A percentile compares a stretch with the other conserved stretches of the same genome.
phyloP scores from a whole-genome alignment of 2,113 vertebrate genomes.

The Aleadryas rufinucha region DNA sequence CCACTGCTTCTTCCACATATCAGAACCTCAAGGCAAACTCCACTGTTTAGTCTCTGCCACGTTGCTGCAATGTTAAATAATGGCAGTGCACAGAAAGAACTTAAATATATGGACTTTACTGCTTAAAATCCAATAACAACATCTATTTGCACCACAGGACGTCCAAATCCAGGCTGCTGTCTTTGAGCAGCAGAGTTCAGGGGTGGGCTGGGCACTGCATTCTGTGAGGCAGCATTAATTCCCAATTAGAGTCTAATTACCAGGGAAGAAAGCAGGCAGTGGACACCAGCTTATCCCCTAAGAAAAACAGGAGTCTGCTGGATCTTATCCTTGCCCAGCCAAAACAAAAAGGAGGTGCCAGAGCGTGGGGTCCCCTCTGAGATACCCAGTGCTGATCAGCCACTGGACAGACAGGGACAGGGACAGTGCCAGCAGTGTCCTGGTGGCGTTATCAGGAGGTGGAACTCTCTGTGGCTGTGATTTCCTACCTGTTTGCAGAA shows the following conservation, averaged over 20 bases:
- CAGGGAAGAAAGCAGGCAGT: not conserved
- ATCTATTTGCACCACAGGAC: not conserved
- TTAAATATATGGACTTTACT: not conserved
- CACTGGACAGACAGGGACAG: too few species aligned
- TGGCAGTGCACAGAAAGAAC: not conserved
- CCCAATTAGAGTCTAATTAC: not conserved
- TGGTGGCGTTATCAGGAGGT: not conserved
- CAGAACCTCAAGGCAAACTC: conserved; percentile 40
- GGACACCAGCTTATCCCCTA: not conserved
- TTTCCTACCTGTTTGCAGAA: not conserved
- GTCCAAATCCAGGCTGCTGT: not conserved
- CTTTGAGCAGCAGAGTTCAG: not conserved
- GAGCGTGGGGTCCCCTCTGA: not conserved
- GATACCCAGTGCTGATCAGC: not conserved
- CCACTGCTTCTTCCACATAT: not conserved
- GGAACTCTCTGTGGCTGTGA: not conserved
- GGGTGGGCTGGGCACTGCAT: not conserved
- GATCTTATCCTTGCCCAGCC: conserved; percentile 17
- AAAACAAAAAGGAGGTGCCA: conserved; percentile 28
- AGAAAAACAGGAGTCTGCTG: not conserved
- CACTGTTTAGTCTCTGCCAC: conserved; percentile 55
- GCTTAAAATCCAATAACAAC: not conserved
- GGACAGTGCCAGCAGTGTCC: not conserved
- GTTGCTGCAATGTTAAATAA: not conserved
- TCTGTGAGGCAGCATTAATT: not conserved